Base-by-base conservation (phyloP, 2,888 invertebrate species). In the Phyllotreta striolata region DNA sequence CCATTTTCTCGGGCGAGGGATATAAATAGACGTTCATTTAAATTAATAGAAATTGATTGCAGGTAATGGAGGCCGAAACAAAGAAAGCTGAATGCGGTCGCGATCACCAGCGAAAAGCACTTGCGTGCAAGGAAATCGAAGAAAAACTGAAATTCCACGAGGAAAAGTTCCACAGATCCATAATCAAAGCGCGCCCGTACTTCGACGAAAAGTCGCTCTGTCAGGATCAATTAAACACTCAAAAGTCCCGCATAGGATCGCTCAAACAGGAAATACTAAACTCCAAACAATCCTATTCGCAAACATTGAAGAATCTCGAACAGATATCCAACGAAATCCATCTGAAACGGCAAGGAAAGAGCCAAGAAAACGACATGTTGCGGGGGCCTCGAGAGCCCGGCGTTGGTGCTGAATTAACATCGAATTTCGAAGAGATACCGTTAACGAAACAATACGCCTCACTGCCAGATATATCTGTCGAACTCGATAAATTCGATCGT, bases 301-400 rank as follows among this genome's bases (percentile, higher is more conserved):
- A 88, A 66, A 92, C 95, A 0, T 84, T 97, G 47, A 89, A 90
- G 70, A 89, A 91, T 68, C 84, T 97, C 35, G 96, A 96, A 80
- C 88, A 90, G 72, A 96, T 97, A 66, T 96, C 96, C 6, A 95
- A 96, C 82, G 94, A 95, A 77, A 96, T 95, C 70, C 95, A 95
- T 79, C 82, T 84, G 77, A 87, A 88, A 76, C 84, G 90, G 7
- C 88, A 88, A 54, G 74, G 71, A 54, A 65, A 54, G 9, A 69
- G 63, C 12, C 62, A 47, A 8, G 79, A 79, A 24, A 72, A 75
- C 37, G 86, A 87, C 60, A 75, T 84, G 52, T 77, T 83, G 7
- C 84, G 83, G 66, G 83, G 85, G 13, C 87, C 87, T 2, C 77
- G 88, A 67, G 87, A 88, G 76, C 88, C 88, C 0, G 88, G 89